phyloP scores from a whole-genome alignment of 2,797 vertebrate species.

The Lepidocolaptes lacrymiger region DNA sequence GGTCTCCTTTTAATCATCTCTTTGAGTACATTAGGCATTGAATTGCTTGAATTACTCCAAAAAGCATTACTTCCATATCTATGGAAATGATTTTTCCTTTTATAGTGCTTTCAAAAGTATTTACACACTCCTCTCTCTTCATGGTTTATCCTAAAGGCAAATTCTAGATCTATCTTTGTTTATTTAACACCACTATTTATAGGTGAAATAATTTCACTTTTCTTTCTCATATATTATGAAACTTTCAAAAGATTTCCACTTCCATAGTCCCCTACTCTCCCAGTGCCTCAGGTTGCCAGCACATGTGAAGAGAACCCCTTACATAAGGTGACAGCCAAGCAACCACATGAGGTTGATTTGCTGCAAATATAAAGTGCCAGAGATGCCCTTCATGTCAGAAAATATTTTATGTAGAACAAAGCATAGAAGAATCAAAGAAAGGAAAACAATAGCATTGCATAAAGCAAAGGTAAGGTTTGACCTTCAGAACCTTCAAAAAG shows the following conservation, averaged over 20 bases:
- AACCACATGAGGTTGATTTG: background rate
- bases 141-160: background rate
- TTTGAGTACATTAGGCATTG: background rate
- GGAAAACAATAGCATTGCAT: background rate
- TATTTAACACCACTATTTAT: background rate
- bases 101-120: background rate
- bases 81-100: background rate
- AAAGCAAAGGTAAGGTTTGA: background rate
- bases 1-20: background rate
- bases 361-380: background rate
- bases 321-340: background rate
- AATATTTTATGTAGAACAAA: background rate
- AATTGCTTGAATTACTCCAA: background rate
- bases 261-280: background rate
- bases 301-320: background rate
- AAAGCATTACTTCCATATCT: background rate
- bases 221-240: background rate
- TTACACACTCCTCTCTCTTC: background rate
- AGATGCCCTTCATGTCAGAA: background rate
- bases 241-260: background rate
- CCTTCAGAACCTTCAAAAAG: background rate
- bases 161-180: background rate
- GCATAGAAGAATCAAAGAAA: background rate
- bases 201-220: background rate
- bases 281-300: background rate